Evolutionary conservation across 2,797 vertebrate species (phyloP).

Genomic region (Danio tinwini): DNA sequence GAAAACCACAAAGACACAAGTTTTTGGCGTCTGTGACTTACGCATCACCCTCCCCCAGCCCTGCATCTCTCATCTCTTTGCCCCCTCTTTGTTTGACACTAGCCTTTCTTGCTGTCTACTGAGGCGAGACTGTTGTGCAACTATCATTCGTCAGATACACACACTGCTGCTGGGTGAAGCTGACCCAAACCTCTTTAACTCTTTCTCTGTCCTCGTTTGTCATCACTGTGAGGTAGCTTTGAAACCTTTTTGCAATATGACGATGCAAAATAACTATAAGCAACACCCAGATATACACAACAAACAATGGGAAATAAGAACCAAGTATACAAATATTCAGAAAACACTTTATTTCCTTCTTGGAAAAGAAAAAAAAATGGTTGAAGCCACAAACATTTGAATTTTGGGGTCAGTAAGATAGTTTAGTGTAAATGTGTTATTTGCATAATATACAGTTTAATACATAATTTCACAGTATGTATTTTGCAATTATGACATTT

Average conservation of each 20-base stretch:
- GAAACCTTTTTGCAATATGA: not conserved
- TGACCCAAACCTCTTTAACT: slow-evolving; percentile 16
- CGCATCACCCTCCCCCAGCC: not conserved
- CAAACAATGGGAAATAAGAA: not conserved
- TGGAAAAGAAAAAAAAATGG: no score
- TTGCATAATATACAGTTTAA: no score
- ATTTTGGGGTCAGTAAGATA: no score
- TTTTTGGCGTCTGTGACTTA: not conserved
- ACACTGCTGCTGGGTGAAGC: not conserved
- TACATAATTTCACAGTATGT: no score
- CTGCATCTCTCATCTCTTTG: not conserved
- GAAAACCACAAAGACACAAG: slow-evolving; percentile 8
- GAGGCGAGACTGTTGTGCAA: slow-evolving; percentile 24
- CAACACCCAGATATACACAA: not conserved
- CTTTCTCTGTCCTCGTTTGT: not conserved
- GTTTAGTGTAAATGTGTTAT: no score
- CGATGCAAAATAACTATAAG: not conserved
- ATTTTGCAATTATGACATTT: no score
- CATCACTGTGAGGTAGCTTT: not conserved
- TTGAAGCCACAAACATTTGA: not conserved
- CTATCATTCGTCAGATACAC: slow-evolving; percentile 4
- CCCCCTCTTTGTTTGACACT: slow-evolving; percentile 33
- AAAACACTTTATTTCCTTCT: no score
- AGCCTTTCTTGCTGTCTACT: slow-evolving; percentile 31
- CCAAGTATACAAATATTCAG: not conserved